Evolutionary conservation across 2,888 invertebrate genomes (phyloP).

Genomic region (Epirrhoe tristata): DNA sequence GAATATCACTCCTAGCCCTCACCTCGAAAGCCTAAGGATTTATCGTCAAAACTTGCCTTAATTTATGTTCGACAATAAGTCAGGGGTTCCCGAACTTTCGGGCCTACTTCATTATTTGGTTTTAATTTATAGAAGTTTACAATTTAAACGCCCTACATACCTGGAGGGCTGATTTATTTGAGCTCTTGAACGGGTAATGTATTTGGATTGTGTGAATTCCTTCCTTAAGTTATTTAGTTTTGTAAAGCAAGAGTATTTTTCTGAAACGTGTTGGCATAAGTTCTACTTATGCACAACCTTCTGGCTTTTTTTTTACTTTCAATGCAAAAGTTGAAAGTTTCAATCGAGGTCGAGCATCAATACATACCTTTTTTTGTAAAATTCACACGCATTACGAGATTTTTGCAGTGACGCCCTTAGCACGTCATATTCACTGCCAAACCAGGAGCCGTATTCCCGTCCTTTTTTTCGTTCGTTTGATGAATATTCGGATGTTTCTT

Average conservation of each 20-base stretch:
- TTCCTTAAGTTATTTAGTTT: constrained; percentile 29
- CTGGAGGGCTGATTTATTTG: constrained; percentile 43
- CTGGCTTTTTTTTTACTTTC: no score
- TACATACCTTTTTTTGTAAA: no score
- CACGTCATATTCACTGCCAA: no score
- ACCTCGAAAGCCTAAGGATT: constrained; percentile 56
- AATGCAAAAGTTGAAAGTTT: no score
- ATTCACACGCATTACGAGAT: no score
- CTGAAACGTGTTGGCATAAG: no score
- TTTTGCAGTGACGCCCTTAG: no score
- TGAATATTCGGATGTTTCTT: no score
- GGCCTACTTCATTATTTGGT: constrained; percentile 77
- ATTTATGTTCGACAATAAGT: constrained; percentile 81
- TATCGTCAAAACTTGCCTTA: constrained; percentile 76
- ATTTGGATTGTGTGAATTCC: constrained; percentile 31
- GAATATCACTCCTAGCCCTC: constrained; percentile 23
- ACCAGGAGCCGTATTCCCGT: no score
- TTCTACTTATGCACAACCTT: no score
- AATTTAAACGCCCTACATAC: constrained; percentile 56
- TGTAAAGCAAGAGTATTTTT: not conserved
- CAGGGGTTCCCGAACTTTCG: constrained; percentile 68
- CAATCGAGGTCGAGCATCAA: no score
- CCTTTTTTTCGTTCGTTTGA: no score
- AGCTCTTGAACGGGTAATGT: constrained; percentile 29
- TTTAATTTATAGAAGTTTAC: constrained; percentile 79